phyloP scores from a whole-genome alignment of 37 sponge, comb jelly and placozoan species.

The Cliona cf. orientalis region DNA sequence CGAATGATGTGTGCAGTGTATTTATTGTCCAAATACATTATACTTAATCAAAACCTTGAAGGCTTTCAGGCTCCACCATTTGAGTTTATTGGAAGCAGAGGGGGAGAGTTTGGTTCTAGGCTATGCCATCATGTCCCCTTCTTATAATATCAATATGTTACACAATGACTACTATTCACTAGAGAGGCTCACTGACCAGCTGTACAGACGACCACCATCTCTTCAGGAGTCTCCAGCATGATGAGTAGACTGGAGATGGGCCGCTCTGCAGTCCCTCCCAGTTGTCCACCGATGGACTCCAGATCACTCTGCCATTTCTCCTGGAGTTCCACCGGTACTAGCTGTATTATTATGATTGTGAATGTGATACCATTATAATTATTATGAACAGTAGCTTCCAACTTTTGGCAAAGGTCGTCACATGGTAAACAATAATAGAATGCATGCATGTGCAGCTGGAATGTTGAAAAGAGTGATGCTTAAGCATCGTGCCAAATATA shows the following conservation, averaged over 20 bases:
- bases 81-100: too few relatives aligned
- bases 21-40: too few relatives aligned
- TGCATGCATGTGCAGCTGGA: background rate
- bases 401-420: background rate
- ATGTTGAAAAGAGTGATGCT: background rate
- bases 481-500: background rate
- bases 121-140: too few relatives aligned
- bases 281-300: constrained; percentile 13
- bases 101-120: too few relatives aligned
- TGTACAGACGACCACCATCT: constrained; percentile 53
- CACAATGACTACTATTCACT: too few relatives aligned
- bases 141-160: too few relatives aligned
- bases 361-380: background rate
- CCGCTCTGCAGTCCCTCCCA: constrained; percentile 34
- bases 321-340: constrained; percentile 20
- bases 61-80: too few relatives aligned
- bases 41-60: too few relatives aligned
- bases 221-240: constrained; percentile 44
- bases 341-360: constrained; percentile 7
- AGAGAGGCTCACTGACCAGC: too few relatives aligned
- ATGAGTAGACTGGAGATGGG: constrained; percentile 50
- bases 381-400: background rate
- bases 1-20: too few relatives aligned
- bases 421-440: background rate
- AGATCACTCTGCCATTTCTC: constrained; percentile 37